phyloP scores from a whole-genome alignment of 37 sponge, comb jelly and placozoan species.

The Agelas oroides region DNA sequence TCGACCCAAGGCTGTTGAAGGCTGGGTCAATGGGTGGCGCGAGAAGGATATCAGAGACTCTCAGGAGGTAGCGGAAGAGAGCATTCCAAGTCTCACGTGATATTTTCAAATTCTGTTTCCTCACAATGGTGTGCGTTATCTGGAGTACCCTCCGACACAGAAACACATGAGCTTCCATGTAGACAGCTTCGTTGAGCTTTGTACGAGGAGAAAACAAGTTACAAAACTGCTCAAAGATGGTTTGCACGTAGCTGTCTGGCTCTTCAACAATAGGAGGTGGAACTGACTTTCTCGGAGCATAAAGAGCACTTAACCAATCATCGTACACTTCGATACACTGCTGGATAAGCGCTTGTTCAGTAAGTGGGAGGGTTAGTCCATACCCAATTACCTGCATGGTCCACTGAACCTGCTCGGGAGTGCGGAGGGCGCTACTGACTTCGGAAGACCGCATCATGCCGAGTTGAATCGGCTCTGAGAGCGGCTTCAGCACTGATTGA shows the following conservation, averaged over 20 bases:
- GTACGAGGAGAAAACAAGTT: constrained; percentile 49
- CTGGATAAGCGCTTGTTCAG: constrained; percentile 43
- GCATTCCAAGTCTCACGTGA: constrained; percentile 60
- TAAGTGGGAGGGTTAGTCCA: constrained; percentile 81
- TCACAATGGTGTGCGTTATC: constrained; percentile 26
- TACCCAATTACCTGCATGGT: constrained; percentile 82
- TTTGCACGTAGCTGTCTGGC: constrained; percentile 59
- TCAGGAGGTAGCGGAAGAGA: constrained; percentile 53
- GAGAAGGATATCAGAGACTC: constrained; percentile 57
- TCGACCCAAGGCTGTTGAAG: constrained; percentile 52
- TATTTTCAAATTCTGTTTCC: constrained; percentile 15
- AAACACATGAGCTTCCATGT: constrained; percentile 47
- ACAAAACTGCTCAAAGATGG: constrained; percentile 71
- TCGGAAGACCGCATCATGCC: neutral
- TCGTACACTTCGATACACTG: constrained; percentile 73
- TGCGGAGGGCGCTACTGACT: neutral
- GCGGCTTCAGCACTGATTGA: constrained; percentile 57
- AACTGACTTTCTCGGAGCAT: constrained; percentile 28
- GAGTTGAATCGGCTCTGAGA: constrained; percentile 2
- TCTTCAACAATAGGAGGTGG: constrained; percentile 58
- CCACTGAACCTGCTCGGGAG: constrained; percentile 77
- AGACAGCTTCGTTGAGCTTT: neutral
- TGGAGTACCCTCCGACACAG: constrained; percentile 68
- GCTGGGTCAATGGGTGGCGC: constrained; percentile 57
- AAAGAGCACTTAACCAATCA: constrained; percentile 69